These are phyloP conservation scores for Muraenolepis orangiensis DNA, from an alignment of 2,797 vertebrate genomes.

Conservation along the genomic window DNA sequence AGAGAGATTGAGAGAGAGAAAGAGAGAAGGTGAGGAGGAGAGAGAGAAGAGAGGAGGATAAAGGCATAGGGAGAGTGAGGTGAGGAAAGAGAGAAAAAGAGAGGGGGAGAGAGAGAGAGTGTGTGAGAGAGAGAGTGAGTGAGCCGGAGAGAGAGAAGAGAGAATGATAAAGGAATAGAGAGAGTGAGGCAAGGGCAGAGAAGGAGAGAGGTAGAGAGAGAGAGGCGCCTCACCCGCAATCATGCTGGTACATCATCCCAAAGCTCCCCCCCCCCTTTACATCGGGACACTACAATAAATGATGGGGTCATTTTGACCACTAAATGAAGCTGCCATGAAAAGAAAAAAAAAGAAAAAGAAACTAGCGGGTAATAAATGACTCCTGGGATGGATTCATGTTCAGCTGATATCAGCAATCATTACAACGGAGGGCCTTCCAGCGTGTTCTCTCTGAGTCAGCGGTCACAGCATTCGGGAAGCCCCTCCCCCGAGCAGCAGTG, in stretches of 20 bases:
- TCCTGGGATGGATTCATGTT: conserved; percentile 64
- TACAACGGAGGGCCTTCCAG: conserved; percentile 47
- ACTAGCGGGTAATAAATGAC: conserved; percentile 64
- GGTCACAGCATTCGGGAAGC: conserved; percentile 34
- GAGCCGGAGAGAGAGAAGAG: no score
- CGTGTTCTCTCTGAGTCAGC: conserved; percentile 70
- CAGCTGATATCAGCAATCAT: conserved; percentile 68
- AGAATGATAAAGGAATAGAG: no score
- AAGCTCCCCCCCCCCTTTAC: no score
- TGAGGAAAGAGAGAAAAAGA: conserved; percentile 35
- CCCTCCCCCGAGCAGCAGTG: no score
- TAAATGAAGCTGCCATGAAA: conserved; percentile 53
- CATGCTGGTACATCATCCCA: no score
- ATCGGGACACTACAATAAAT: conserved; percentile 60
- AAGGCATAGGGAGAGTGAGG: not conserved
- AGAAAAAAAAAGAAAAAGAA: conserved; percentile 32
- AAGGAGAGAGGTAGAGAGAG: no score
- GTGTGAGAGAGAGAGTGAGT: not conserved
- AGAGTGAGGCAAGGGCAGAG: no score
- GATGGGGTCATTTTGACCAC: conserved; percentile 60
- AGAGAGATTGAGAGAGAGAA: no score
- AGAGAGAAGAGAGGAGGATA: not conserved
- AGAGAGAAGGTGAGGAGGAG: not conserved
- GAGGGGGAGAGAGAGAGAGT: conserved; percentile 17
- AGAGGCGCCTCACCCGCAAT: not conserved